Evolutionary conservation across 2,888 invertebrate species (phyloP), one percentile per base, ranked within the genome.

Genomic region (Tillus elongatus): DNA sequence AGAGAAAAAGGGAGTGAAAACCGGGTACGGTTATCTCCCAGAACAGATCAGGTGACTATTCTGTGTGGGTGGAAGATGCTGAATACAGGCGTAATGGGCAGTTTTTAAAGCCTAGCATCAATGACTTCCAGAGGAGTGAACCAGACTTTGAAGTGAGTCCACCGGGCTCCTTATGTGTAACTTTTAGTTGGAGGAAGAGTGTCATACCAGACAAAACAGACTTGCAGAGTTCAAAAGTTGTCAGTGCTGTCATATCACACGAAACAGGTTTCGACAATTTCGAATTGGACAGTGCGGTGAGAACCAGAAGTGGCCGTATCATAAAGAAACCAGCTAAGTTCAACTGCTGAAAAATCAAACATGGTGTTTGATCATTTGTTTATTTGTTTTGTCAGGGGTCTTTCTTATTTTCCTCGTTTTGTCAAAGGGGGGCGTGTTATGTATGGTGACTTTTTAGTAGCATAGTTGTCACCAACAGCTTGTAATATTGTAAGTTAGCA

Each of bases 151-250:
- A 8, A n/a, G n/a, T n/a, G 24, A 19, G 6, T 19, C 24, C 24
- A 19, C 24, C 6, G n/a, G n/a, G 24, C 6, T 19, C 24, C 6
- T n/a, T n/a, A 19, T 8, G n/a, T 19, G 6, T n/a, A 19, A 8
- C 6, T 19, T 19, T n/a, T 19, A n/a, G 24, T 19, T 19, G 24
- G 24, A 19, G 24, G 24, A 19, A 19, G n/a, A 19, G 24, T 19
- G 6, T 19, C 24, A n/a, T n/a, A n/a, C n/a, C n/a, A n/a, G n/a
- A n/a, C n/a, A n/a, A n/a, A n/a, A n/a, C n/a, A n/a, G n/a, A n/a
- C n/a, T n/a, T n/a, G n/a, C n/a, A n/a, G n/a, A n/a, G n/a, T n/a
- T n/a, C n/a, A n/a, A n/a, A n/a, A n/a, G n/a, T n/a, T n/a, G n/a
- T n/a, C n/a, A n/a, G n/a, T n/a, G n/a, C n/a, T n/a, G n/a, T n/a